Conservation (phyloP, 1,140 invertebrate genomes). For the Idris sp. region DNA sequence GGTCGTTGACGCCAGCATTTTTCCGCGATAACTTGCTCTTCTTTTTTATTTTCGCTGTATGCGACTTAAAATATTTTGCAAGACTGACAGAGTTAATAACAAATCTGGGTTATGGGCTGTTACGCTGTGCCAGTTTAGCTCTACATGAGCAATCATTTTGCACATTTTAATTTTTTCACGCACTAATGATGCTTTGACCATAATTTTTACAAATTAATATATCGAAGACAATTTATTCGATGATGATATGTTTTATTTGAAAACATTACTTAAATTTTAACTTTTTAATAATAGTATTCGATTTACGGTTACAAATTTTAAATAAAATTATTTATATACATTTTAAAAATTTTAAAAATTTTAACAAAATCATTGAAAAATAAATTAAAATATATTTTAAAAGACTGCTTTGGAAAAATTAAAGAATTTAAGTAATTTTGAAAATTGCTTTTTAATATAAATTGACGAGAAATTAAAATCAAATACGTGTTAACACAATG, state of each 20-base stretch:
- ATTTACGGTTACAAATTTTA: too few relatives aligned
- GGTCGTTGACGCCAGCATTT: slow-evolving; percentile 13
- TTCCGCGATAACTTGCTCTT: not conserved
- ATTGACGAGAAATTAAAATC: too few relatives aligned
- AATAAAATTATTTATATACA: too few relatives aligned
- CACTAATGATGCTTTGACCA: slow-evolving; percentile 33
- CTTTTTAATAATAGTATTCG: too few relatives aligned
- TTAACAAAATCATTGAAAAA: too few relatives aligned
- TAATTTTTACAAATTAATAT: slow-evolving; percentile 31
- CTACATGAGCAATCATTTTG: slow-evolving; percentile 56
- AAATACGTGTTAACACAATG: slow-evolving; percentile 31
- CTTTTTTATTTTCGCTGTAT: slow-evolving; percentile 4
- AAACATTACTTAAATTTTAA: too few relatives aligned
- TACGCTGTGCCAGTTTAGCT: slow-evolving; percentile 34
- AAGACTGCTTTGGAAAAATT: too few relatives aligned
- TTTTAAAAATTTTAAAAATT: too few relatives aligned
- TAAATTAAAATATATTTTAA: too few relatives aligned
- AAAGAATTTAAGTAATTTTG: too few relatives aligned
- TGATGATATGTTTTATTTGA: slow-evolving; percentile 1
- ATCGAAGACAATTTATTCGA: slow-evolving; percentile 27
- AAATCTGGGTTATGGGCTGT: slow-evolving; percentile 49
- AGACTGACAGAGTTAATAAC: slow-evolving; percentile 41
- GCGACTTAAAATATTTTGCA: slow-evolving; percentile 40
- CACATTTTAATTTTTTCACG: slow-evolving; percentile 48
- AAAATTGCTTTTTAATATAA: too few relatives aligned